Conservation (phyloP, 1,140 invertebrate species). For the Papilio aristodemus region DNA sequence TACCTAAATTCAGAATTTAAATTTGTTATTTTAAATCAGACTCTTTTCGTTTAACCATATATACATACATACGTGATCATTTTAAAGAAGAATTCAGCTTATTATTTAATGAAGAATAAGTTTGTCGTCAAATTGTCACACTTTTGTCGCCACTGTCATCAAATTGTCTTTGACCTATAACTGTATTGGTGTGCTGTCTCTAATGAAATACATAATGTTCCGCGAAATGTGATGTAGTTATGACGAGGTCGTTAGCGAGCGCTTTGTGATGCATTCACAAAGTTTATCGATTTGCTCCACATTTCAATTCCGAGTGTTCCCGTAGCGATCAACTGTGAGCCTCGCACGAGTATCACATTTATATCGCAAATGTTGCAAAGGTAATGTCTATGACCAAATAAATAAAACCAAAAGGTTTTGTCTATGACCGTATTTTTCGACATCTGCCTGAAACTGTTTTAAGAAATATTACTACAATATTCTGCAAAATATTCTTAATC, state of each 20-base stretch:
- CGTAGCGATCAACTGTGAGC: conserved; percentile 11
- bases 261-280: conserved; percentile 24
- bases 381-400: too few relatives aligned
- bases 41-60: neutral
- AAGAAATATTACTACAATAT: too few relatives aligned
- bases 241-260: conserved; percentile 13
- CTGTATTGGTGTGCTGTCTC: neutral
- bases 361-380: conserved; percentile 18
- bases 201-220: neutral
- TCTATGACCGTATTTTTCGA: too few relatives aligned
- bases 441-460: neutral
- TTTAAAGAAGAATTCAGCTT: too few relatives aligned
- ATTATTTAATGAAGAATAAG: too few relatives aligned
- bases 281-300: conserved; percentile 32
- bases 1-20: conserved; percentile 1
- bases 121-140: too few relatives aligned
- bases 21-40: conserved; percentile 18
- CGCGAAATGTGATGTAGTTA: conserved; percentile 1
- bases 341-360: conserved; percentile 8
- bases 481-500: too few relatives aligned
- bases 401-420: too few relatives aligned
- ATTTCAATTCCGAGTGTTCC: conserved; percentile 23
- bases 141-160: too few relatives aligned
- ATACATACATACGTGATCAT: neutral
- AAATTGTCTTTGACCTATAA: neutral